Evolutionary conservation across 2,797 vertebrate species (phyloP), one percentile per base, ranked within the genome.

Genomic region (Threskiornis aethiopicus): DNA sequence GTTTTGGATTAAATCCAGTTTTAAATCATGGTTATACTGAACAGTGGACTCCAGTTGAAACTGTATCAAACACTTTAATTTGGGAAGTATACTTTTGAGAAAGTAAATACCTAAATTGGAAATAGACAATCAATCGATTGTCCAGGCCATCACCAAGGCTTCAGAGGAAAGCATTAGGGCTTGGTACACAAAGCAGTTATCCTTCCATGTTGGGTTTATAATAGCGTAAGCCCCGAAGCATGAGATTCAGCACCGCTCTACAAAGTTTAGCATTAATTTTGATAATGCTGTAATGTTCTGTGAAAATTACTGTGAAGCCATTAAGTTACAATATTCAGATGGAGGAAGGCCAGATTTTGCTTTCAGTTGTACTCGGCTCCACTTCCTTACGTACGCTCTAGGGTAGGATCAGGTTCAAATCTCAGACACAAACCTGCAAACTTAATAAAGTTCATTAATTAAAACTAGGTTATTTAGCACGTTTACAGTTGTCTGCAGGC

Each of bases 171-270:
- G 65, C 18, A 31, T 64, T 11, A 70, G 24, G 31, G 9, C 31
- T 70, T 64, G 12, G 18, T 61, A 33, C 28, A 26, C n/a, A 77
- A 44, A 83, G 25, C 20, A 62, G 44, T 71, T 77, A 57, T 35
- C 20, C 21, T 70, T 80, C 44, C 4, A 0, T 18, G 33, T 71
- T 80, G 57, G 59, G 3, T 77, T 89, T 84, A 13, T 55, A 47
- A 26, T 11, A 71, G 28, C 0, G 0, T 73, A 37, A 70, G 6
- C 35, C 25, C 37, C 1, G 12, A 84, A 86, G 16, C n/a, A 4
- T 49, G 18, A 87, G 51, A 73, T 83, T 49, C 76, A 49, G 41
- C 86, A 70, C 22, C 28, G 22, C 49, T 58, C 47, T 85, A 42
- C 52, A 37, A 67, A 71, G 26, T 67, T 77, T 49, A 90, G 37